Conservation (phyloP, 2,888 invertebrate species). For the Hypomecis punctinalis region DNA sequence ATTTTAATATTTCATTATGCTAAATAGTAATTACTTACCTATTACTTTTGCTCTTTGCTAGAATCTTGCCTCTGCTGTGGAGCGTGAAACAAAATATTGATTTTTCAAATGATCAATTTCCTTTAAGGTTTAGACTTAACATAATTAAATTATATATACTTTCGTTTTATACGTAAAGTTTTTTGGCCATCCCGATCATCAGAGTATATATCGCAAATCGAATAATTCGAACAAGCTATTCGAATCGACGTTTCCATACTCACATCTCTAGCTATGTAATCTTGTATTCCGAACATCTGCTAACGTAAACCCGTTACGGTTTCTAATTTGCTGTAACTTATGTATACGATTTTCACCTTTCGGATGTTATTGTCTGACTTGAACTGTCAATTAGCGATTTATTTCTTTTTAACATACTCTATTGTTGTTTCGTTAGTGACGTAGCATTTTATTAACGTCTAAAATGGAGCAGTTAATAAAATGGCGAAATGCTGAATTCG, state of each 20-base stretch:
- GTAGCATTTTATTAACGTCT: neutral
- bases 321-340: constrained; percentile 55
- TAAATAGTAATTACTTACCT: no score
- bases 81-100: no score
- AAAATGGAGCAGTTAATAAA: no score
- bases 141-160: no score
- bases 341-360: constrained; percentile 38
- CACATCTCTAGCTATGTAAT: constrained; percentile 12
- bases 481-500: no score
- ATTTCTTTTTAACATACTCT: constrained; percentile 1
- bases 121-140: no score
- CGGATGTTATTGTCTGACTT: constrained; percentile 18
- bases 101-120: no score
- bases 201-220: neutral
- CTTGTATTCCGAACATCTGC: constrained; percentile 22
- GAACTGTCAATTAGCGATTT: constrained; percentile 17
- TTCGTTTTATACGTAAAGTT: no score
- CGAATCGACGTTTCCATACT: neutral
- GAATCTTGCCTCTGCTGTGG: no score
- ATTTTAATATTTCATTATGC: no score
- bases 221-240: constrained; percentile 6
- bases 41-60: no score
- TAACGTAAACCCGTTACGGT: constrained; percentile 52
- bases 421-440: neutral
- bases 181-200: no score